These are phyloP conservation scores for Mystacornis crossleyi DNA, from an alignment of 2,113 vertebrate species.

Conservation along the genomic window DNA sequence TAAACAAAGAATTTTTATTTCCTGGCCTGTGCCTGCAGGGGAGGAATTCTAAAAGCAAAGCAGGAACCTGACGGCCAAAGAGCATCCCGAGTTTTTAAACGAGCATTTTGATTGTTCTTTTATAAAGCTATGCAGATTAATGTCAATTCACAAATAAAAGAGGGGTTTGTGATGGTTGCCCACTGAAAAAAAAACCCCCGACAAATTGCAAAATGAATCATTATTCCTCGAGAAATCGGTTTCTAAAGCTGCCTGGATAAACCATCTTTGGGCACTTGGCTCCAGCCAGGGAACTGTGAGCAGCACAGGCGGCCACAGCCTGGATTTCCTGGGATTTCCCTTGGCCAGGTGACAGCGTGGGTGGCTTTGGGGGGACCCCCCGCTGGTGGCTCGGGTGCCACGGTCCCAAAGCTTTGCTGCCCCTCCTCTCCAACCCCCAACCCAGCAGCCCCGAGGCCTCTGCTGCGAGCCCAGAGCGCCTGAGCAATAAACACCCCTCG, in stretches of 20 bases:
- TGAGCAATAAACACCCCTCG: constrained; percentile 54
- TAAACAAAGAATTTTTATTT: constrained; percentile 75
- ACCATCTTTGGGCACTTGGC: not conserved
- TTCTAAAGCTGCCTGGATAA: not conserved
- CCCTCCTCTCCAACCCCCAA: not conserved
- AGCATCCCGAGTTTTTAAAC: constrained; percentile 58
- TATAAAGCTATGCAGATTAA: constrained; percentile 70
- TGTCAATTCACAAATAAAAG: constrained; percentile 59
- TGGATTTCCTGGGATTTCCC: not conserved
- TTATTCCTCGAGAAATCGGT: not conserved
- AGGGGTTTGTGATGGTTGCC: not conserved
- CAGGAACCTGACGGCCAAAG: constrained; percentile 55
- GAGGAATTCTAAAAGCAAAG: constrained; percentile 71
- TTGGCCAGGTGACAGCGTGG: rapidly evolving
- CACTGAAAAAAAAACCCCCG: not conserved
- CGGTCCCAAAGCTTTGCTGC: not conserved
- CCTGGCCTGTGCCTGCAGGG: constrained; percentile 66
- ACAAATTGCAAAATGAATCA: not conserved
- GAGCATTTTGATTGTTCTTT: constrained; percentile 50
- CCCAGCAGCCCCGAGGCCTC: not conserved
- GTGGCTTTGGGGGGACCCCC: not conserved
- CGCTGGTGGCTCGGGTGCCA: not conserved
- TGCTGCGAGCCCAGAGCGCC: not conserved
- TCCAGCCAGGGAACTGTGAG: not conserved
- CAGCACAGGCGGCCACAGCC: rapidly evolving